Percentiles rank a stretch among this genome's conserved stretches.
These are phyloP conservation scores for Furcifer pardalis DNA, from an alignment of 2,797 vertebrate species.

Conservation along the genomic window DNA sequence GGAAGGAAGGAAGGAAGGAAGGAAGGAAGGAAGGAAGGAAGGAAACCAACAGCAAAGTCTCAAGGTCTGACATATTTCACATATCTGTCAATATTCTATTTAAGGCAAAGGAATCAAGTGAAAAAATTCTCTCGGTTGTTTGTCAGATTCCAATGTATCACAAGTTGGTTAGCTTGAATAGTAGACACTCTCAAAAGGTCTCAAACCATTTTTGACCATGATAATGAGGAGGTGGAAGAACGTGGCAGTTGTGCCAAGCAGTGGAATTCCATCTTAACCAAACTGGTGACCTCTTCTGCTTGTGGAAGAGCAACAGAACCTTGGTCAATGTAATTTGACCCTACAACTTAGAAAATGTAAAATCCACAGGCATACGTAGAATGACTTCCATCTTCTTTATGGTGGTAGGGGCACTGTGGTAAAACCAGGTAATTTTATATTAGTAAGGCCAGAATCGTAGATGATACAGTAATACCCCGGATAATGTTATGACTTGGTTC, in stretches of 20 bases:
- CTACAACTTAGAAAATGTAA: neutral
- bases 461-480: too few species aligned
- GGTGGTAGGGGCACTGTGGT: too few species aligned
- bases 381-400: neutral
- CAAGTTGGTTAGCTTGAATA: slow-evolving; percentile 77
- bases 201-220: slow-evolving; percentile 62
- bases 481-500: too few species aligned
- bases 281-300: too few species aligned
- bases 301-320: neutral
- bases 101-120: slow-evolving; percentile 62
- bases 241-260: too few species aligned
- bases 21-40: neutral
- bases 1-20: too few species aligned
- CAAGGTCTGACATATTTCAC: slow-evolving; percentile 75
- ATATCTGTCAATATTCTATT: slow-evolving; percentile 83
- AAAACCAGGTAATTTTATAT: neutral
- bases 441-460: neutral
- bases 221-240: neutral
- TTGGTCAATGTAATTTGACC: neutral
- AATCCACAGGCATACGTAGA: neutral
- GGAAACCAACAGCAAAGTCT: slow-evolving; percentile 75
- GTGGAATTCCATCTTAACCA: too few species aligned
- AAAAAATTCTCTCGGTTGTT: slow-evolving; percentile 72
- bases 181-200: slow-evolving; percentile 74
- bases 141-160: slow-evolving; percentile 77